Conservation (phyloP, 2,797 vertebrate genomes). For the Coendou prehensilis region DNA sequence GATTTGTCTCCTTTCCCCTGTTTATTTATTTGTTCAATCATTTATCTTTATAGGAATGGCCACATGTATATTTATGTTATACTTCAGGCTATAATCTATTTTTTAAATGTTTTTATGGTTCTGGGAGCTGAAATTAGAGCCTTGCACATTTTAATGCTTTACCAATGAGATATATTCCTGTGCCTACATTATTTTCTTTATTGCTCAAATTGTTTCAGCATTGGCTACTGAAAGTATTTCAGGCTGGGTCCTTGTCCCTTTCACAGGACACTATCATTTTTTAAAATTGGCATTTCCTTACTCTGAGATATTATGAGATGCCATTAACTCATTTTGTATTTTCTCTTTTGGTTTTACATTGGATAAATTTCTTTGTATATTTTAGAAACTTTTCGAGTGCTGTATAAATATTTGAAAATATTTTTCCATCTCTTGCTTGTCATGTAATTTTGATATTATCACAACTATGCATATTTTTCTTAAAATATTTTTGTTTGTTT, state of each 20-base stretch:
- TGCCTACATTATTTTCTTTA: not conserved
- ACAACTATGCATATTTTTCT: constrained; percentile 22
- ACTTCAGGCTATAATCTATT: not conserved
- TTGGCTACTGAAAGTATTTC: not conserved
- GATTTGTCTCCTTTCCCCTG: not conserved
- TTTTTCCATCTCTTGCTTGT: constrained; percentile 5
- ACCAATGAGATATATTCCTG: not conserved
- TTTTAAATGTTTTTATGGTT: not conserved
- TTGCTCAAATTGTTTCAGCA: not conserved
- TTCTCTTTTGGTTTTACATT: constrained; percentile 22
- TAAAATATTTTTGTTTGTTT: not conserved
- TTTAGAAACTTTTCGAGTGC: not conserved
- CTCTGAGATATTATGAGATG: not conserved
- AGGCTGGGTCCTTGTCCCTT: not conserved
- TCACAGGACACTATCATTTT: not conserved
- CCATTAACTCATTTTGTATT: not conserved
- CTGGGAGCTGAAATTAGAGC: not conserved
- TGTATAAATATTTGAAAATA: constrained; percentile 43
- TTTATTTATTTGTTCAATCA: not conserved
- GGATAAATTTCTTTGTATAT: constrained; percentile 1
- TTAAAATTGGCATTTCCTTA: not conserved
- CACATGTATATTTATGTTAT: not conserved
- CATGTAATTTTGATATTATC: constrained; percentile 22
- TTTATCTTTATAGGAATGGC: not conserved
- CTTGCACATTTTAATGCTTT: not conserved